A percentile compares a stretch with the other conserved stretches of the same genome.
These are phyloP conservation scores for Microctenopoma stevenorrisi DNA, from an alignment of 2,797 vertebrate genomes.

Conservation along the genomic window DNA sequence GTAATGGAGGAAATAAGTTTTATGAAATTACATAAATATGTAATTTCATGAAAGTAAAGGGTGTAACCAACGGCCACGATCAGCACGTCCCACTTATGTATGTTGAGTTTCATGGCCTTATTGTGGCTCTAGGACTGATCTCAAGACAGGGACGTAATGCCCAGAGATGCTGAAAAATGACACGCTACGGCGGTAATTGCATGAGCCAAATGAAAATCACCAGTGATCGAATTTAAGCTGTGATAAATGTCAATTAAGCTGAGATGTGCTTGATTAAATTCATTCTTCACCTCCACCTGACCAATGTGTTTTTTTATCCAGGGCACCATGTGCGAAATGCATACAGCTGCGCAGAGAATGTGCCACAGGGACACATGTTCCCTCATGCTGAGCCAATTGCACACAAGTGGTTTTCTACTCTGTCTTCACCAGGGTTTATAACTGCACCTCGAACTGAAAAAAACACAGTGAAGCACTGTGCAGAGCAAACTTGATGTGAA, in stretches of 20 bases:
- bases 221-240: conserved; percentile 59
- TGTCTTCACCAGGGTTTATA: conserved; percentile 4
- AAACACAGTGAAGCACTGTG: conserved; percentile 12
- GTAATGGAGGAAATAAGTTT: not conserved
- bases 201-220: conserved; percentile 62
- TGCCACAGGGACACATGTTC: conserved; percentile 29
- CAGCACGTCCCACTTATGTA: not conserved
- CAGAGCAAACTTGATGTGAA: conserved; percentile 12
- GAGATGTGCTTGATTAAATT: conserved; percentile 61
- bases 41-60: not conserved
- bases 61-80: not conserved
- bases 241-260: conserved; percentile 63
- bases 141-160: not conserved
- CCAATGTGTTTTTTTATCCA: not conserved
- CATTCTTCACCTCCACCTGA: conserved; percentile 59
- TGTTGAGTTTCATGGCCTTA: conserved; percentile 4
- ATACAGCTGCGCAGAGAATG: conserved; percentile 4
- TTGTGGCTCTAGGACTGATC: conserved; percentile 3
- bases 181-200: conserved; percentile 30
- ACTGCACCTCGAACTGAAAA: conserved; percentile 18
- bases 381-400: conserved; percentile 21
- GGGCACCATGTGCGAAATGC: conserved; percentile 17
- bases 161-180: conserved; percentile 37
- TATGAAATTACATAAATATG: not conserved
- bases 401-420: conserved; percentile 46